Base-by-base conservation (phyloP, 2,113 vertebrate species). In the Nothobranchius kuhntae region DNA sequence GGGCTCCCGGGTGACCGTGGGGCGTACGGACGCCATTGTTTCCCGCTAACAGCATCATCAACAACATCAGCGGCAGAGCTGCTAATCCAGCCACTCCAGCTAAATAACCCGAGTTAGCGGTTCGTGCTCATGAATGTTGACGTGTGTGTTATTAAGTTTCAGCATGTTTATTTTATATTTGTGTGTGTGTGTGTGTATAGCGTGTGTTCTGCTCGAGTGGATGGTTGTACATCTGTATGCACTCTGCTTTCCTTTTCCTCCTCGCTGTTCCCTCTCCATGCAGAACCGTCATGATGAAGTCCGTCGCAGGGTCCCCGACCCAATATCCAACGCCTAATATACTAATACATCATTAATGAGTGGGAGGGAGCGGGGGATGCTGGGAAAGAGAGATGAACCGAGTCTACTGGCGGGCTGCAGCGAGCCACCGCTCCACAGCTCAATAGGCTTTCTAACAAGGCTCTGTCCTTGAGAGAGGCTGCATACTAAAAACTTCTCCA, bases 301-400 rank as follows among this genome's bases (percentile, higher is more conserved):
- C 84, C 84, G 78, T 86, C 69, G 78, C 87, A 80, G 78, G 89
- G 89, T 89, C 87, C 87, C 87, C 74, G 80, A 89, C 87, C 89
- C 89, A 90, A 91, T 91, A 89, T 90, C 88, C 88, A 78, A 79
- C 64, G 70, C 86, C 82, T 90, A 90, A 91, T 89, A 90, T 87
- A 91, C 88, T 86, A 90, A 91, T 91, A 90, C 89, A 90, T 91
- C 89, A 91, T 89, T 91, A 91, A 90, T 90, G 88, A 90, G 89
- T 78, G 58, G 52, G 72, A 73, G 61, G 42, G 63, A 65, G 61
- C 55, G 78, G 69, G 79, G 72, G 78, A 79, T 46, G 78, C 40
- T 46, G 82, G 44, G 82, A 66, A 69, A 72, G 71, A 80, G 73
- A 75, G 77, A 77, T 62, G 73, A 77, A 80, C 62, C n/a, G 58